Conservation (phyloP, 2,888 invertebrate species). For the Philaethria dido region DNA sequence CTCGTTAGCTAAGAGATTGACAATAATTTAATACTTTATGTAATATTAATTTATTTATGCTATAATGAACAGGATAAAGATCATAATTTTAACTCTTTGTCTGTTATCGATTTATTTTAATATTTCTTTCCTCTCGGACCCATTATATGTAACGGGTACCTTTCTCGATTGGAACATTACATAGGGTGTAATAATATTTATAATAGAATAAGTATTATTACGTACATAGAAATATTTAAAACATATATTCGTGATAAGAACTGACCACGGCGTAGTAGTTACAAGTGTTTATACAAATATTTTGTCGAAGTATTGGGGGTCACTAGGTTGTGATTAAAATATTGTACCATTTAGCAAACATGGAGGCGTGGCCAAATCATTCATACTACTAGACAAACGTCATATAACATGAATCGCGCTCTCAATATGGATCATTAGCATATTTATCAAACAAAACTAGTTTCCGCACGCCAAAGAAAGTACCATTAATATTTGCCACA, state of each 20-base stretch:
- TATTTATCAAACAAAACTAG: constrained; percentile 31
- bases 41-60: background rate
- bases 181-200: background rate
- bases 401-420: constrained; percentile 24
- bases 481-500: constrained; percentile 24
- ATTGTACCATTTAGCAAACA: constrained; percentile 38
- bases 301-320: constrained; percentile 41
- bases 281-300: background rate
- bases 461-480: constrained; percentile 12
- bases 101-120: background rate
- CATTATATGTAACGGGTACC: background rate
- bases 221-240: background rate
- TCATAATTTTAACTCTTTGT: background rate
- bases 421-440: constrained; percentile 32
- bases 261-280: background rate
- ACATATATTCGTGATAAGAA: background rate
- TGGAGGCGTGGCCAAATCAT: constrained; percentile 53
- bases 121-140: background rate
- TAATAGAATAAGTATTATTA: background rate
- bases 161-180: background rate
- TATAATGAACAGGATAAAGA: background rate
- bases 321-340: constrained; percentile 50
- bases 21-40: constrained; percentile 14
- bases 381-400: constrained; percentile 46
- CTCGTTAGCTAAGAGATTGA: constrained; percentile 21